A percentile compares a stretch with the other conserved stretches of the same genome.
Evolutionary conservation across 1,140 invertebrate species (phyloP).

Genomic region (Parasteatoda tepidariorum): DNA sequence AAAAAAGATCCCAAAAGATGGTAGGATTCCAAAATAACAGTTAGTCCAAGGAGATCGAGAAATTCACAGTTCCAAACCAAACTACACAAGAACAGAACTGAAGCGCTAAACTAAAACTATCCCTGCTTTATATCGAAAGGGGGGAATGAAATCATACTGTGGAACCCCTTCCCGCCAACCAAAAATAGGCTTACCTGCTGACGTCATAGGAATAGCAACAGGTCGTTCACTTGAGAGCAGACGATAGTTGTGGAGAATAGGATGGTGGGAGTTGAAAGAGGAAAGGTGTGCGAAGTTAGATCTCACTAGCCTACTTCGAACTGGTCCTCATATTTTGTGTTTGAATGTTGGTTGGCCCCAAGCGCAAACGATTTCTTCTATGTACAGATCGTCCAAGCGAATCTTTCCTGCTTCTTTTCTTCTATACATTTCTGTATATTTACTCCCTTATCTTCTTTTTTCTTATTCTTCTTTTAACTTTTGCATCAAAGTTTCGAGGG

Average conservation of each 20-base stretch:
- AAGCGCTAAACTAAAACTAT: constrained; percentile 51
- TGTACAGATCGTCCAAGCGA: constrained; percentile 35
- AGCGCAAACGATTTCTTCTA: constrained; percentile 25
- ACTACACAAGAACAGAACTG: constrained; percentile 20
- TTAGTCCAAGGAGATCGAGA: too few relatives aligned
- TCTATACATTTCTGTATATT: not conserved
- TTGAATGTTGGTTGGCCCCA: constrained; percentile 18
- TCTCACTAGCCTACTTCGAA: constrained; percentile 59
- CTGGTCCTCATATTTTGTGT: constrained; percentile 54
- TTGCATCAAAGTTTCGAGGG: not conserved
- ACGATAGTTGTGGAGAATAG: not conserved
- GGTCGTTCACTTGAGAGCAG: constrained; percentile 54
- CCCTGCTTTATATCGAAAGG: constrained; percentile 57
- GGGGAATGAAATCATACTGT: constrained; percentile 38
- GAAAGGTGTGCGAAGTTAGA: not conserved
- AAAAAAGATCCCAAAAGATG: too few relatives aligned
- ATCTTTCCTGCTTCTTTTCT: constrained; percentile 43
- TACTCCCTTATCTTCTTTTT: constrained; percentile 15
- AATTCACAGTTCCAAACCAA: constrained; percentile 16
- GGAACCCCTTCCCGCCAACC: constrained; percentile 59
- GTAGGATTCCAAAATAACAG: too few relatives aligned
- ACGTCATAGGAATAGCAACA: constrained; percentile 40
- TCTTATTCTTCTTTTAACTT: not conserved
- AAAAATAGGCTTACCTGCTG: constrained; percentile 60
- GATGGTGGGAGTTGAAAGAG: constrained; percentile 19